A percentile compares a stretch with the other conserved stretches of the same genome.
Conservation (phyloP, 2,113 vertebrate genomes). For the Percopsis transmontana region DNA sequence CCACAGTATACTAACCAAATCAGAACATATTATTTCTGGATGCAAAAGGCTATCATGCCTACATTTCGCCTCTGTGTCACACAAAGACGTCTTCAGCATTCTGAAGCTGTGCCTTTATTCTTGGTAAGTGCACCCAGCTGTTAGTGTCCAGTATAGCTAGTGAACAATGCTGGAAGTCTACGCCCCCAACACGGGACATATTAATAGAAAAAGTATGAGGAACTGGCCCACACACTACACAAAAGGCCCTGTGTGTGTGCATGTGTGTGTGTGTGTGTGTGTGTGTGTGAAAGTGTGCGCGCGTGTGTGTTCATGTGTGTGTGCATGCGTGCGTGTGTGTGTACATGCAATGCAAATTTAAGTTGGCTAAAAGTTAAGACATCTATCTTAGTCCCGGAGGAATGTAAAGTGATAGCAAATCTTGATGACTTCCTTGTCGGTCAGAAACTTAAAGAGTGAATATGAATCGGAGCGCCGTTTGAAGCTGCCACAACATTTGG, state of each 20-base stretch:
- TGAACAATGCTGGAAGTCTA: conserved; percentile 74
- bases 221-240: conserved; percentile 54
- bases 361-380: background rate
- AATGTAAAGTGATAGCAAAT: conserved; percentile 25
- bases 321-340: conserved; percentile 20
- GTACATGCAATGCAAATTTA: background rate
- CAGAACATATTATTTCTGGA: background rate
- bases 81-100: background rate
- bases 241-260: conserved; percentile 16
- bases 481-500: background rate
- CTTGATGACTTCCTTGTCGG: background rate
- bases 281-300: background rate
- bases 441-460: background rate
- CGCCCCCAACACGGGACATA: conserved; percentile 66
- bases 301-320: conserved; percentile 5
- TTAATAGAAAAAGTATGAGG: conserved; percentile 63
- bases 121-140: conserved; percentile 71
- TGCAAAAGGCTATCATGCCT: conserved; percentile 19
- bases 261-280: conserved; percentile 9
- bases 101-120: conserved; percentile 48
- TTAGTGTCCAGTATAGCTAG: conserved; percentile 48
- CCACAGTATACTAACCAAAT: conserved; percentile 15
- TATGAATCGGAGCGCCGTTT: background rate
- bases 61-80: conserved; percentile 6
- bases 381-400: conserved; percentile 17